Evolutionary conservation across 2,888 invertebrate genomes (phyloP).

Genomic region (Stratiomys singularior): DNA sequence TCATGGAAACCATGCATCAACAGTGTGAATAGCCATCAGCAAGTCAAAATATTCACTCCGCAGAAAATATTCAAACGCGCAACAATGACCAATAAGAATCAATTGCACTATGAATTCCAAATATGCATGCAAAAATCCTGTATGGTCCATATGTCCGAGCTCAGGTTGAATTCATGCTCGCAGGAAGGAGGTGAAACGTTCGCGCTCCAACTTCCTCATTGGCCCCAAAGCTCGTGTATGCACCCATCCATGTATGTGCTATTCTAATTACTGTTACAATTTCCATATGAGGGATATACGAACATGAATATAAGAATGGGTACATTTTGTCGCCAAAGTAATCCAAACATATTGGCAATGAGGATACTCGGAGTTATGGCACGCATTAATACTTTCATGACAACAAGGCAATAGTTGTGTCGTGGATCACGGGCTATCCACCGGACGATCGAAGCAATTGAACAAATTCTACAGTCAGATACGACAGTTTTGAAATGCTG

Average conservation of each 20-base stretch:
- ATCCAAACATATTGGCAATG: slow-evolving; percentile 39
- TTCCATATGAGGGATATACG: slow-evolving; percentile 36
- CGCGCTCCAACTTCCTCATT: slow-evolving; percentile 34
- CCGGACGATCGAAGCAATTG: slow-evolving; percentile 29
- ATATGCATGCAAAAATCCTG: slow-evolving; percentile 27
- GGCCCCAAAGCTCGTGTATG: background rate
- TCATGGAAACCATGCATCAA: too few species aligned
- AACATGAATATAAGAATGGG: background rate
- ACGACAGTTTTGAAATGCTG: too few species aligned
- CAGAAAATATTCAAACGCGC: background rate
- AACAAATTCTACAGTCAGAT: background rate
- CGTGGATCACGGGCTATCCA: slow-evolving; percentile 22
- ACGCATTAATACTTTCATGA: slow-evolving; percentile 44
- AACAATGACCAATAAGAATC: slow-evolving; percentile 32
- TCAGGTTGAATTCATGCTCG: slow-evolving; percentile 16
- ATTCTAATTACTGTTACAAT: slow-evolving; percentile 45
- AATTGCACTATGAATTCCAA: slow-evolving; percentile 6
- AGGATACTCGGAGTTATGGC: slow-evolving; percentile 36
- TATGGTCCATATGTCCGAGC: slow-evolving; percentile 27
- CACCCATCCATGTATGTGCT: slow-evolving; percentile 28
- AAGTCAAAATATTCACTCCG: background rate
- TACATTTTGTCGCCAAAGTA: slow-evolving; percentile 35
- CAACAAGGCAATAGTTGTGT: slow-evolving; percentile 19
- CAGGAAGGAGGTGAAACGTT: background rate
- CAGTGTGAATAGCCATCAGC: too few species aligned